phyloP scores from a whole-genome alignment of 2,113 vertebrate species.

The Abramis brama region DNA sequence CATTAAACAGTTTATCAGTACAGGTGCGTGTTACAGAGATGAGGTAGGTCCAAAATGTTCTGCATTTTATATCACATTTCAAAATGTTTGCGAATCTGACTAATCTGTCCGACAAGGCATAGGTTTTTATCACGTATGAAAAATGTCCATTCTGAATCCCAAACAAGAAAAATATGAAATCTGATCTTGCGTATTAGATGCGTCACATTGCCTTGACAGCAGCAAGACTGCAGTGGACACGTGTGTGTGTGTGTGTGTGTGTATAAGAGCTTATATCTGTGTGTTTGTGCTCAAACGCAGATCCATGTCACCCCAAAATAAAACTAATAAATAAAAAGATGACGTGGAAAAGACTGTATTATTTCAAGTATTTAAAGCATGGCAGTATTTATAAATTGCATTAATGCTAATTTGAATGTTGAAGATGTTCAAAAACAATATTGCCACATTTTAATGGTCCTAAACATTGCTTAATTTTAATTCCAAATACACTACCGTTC shows the following conservation, averaged over 20 bases:
- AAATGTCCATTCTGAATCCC: not conserved
- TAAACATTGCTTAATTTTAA: not conserved
- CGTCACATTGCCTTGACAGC: not conserved
- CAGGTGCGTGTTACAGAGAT: constrained; percentile 28
- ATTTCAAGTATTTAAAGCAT: not conserved
- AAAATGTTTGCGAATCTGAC: not conserved
- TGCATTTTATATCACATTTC: not conserved
- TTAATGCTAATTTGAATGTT: not conserved
- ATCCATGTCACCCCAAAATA: not conserved
- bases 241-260: no score
- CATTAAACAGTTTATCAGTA: constrained; percentile 32
- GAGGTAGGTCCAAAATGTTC: constrained; percentile 50
- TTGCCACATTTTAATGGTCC: no score
- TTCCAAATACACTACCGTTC: no score
- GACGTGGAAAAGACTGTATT: not conserved
- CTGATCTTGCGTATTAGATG: not conserved
- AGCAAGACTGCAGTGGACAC: not conserved
- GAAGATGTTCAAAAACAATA: no score
- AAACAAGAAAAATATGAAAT: not conserved
- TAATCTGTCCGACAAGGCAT: not conserved
- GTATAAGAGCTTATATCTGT: constrained; percentile 8
- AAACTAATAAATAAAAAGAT: not conserved
- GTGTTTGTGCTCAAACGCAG: not conserved
- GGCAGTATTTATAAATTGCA: not conserved
- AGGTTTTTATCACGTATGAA: not conserved